Conservation (phyloP, 1,140 invertebrate species). For the Lepidurus couesii region DNA sequence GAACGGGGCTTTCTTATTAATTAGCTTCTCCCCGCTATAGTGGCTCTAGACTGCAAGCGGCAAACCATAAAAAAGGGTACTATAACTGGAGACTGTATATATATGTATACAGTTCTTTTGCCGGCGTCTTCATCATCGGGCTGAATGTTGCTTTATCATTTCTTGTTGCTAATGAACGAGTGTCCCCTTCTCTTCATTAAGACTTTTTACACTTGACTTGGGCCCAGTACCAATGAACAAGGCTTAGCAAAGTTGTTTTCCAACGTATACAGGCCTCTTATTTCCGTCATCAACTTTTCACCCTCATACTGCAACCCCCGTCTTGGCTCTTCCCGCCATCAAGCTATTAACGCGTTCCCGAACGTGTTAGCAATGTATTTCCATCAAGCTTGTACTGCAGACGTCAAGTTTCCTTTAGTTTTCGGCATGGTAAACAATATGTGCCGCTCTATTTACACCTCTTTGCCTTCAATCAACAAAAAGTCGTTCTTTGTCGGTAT, state of each 20-base stretch:
- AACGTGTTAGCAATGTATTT: background rate
- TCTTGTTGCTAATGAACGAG: slow-evolving; percentile 17
- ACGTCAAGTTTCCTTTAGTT: background rate
- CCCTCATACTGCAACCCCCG: background rate
- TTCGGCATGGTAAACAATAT: background rate
- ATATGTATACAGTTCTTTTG: background rate
- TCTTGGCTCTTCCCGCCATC: background rate
- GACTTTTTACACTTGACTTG: background rate
- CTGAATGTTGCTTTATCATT: slow-evolving; percentile 18
- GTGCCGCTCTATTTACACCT: too few relatives aligned
- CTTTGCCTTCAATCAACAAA: too few relatives aligned
- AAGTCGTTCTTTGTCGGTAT: too few relatives aligned
- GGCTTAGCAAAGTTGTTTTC: background rate
- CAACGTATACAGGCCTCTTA: background rate
- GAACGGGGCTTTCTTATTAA: slow-evolving; percentile 15
- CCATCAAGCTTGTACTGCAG: background rate
- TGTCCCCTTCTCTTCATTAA: background rate
- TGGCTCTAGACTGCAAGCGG: background rate
- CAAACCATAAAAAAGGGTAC: background rate
- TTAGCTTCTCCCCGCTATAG: background rate
- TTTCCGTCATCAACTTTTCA: background rate
- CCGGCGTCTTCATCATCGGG: background rate
- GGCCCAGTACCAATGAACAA: background rate
- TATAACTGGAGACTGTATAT: background rate
- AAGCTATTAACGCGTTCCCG: background rate